These are phyloP conservation scores for Hiodon tergisus DNA, from an alignment of 2,113 vertebrate species.

Conservation along the genomic window DNA sequence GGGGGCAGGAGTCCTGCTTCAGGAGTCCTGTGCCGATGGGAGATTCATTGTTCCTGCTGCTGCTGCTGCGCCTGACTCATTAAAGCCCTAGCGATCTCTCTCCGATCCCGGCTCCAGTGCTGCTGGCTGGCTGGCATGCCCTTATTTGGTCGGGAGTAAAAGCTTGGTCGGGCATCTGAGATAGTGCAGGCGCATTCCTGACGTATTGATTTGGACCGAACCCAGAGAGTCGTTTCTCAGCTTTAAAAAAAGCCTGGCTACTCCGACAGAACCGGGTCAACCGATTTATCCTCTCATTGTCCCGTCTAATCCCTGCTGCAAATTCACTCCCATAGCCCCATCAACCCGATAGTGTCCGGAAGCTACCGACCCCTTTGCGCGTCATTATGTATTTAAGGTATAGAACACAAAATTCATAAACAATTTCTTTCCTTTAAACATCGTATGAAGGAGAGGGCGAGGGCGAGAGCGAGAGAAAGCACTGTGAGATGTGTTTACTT, in stretches of 20 bases:
- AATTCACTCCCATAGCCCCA: no score
- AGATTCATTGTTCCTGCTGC: neutral
- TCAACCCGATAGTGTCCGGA: no score
- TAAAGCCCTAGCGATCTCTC: neutral
- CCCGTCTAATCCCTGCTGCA: no score
- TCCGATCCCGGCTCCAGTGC: constrained; percentile 16
- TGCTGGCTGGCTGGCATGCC: constrained; percentile 46
- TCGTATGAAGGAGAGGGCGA: no score
- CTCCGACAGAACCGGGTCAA: neutral
- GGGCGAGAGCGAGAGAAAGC: neutral
- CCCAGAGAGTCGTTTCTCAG: constrained; percentile 12
- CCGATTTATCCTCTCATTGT: neutral
- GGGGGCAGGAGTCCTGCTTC: no score
- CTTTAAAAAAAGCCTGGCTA: neutral
- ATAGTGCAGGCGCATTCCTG: constrained; percentile 44
- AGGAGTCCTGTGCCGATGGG: neutral
- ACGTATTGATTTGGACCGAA: constrained; percentile 40
- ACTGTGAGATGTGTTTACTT: neutral
- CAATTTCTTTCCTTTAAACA: neutral
- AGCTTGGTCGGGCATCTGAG: constrained; percentile 50
- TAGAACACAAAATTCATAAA: no score
- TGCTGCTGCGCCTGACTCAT: neutral
- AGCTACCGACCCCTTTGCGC: no score
- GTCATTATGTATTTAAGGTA: no score
- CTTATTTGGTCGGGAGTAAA: constrained; percentile 56